Percentiles rank a stretch among this genome's conserved stretches.
These are phyloP conservation scores for Nasonia giraulti DNA, from an alignment of 1,140 invertebrate genomes.

Conservation along the genomic window DNA sequence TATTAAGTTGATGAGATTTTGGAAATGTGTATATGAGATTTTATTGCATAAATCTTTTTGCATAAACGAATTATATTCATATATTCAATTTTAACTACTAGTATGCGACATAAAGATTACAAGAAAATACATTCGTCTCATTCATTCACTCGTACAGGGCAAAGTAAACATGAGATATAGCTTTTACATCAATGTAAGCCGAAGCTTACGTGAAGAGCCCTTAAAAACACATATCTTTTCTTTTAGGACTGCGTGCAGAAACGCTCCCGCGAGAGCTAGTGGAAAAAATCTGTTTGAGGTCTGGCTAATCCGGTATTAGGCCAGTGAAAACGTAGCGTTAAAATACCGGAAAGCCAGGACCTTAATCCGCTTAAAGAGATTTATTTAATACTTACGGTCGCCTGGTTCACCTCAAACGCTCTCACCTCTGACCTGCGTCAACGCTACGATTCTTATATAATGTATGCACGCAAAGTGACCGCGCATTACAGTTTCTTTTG, in stretches of 20 bases:
- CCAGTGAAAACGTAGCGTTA: conserved; percentile 67
- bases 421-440: conserved; percentile 55
- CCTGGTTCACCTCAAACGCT: conserved; percentile 64
- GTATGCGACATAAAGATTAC: too few relatives aligned
- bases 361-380: conserved; percentile 71
- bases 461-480: neutral
- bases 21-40: too few relatives aligned
- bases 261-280: conserved; percentile 12
- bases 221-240: neutral
- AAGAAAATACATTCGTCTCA: too few relatives aligned
- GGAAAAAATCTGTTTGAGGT: conserved; percentile 66
- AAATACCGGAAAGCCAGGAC: conserved; percentile 70
- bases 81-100: too few relatives aligned
- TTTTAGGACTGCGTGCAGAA: conserved; percentile 1
- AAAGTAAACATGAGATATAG: neutral
- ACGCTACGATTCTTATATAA: neutral
- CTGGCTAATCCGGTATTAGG: conserved; percentile 65
- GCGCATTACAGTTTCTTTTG: neutral
- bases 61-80: too few relatives aligned
- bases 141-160: neutral
- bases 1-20: too few relatives aligned
- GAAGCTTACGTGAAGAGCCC: neutral
- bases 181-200: neutral
- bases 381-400: conserved; percentile 71
- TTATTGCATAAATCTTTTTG: too few relatives aligned